Conservation (phyloP, 2,888 invertebrate genomes). For the Eristalinus sepulchralis region DNA sequence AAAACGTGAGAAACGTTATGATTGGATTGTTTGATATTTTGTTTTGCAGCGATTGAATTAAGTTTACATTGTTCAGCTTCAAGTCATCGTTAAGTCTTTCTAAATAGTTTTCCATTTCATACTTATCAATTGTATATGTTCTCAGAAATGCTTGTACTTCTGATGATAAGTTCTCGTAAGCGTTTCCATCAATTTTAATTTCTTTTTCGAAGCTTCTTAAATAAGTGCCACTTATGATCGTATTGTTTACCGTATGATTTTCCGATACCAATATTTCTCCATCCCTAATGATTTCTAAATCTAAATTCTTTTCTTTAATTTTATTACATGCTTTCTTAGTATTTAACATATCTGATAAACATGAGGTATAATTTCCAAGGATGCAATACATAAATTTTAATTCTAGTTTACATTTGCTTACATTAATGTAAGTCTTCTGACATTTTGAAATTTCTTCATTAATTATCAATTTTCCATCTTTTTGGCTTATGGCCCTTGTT, state of each 20-base stretch:
- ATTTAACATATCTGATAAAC: slow-evolving; percentile 14
- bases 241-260: background rate
- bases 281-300: slow-evolving; percentile 16
- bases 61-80: background rate
- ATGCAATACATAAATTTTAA: background rate
- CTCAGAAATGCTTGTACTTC: slow-evolving; percentile 7
- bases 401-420: background rate
- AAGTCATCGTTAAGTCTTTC: background rate
- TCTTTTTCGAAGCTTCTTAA: background rate
- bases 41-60: background rate
- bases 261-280: background rate
- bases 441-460: background rate
- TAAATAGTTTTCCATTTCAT: background rate
- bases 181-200: background rate
- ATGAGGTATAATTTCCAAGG: too few relatives aligned
- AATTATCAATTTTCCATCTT: background rate
- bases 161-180: slow-evolving; percentile 7
- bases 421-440: background rate
- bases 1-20: background rate
- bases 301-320: slow-evolving; percentile 14
- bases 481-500: background rate
- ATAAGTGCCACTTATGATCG: background rate
- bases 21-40: background rate
- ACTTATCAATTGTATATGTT: slow-evolving; percentile 10
- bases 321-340: background rate